Base-by-base conservation (phyloP, 2,113 vertebrate genomes). In the Tyrannus savana region DNA sequence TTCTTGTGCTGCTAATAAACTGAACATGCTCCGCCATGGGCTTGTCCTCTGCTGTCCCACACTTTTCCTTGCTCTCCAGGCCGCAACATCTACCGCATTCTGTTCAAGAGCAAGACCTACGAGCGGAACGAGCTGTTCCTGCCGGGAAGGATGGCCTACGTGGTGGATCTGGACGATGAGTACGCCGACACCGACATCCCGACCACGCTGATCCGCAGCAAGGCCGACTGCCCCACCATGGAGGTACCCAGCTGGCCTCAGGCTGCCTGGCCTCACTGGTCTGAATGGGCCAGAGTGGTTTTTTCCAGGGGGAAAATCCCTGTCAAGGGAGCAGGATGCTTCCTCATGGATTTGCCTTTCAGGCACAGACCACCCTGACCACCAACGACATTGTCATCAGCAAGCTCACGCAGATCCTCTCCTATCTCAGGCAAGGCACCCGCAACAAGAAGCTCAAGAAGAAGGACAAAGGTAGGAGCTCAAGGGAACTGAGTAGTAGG, bases 341-440 rank as follows among this genome's bases (percentile, higher is more conserved):
- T 55, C 95, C 62, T 46, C 3, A 4, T 53, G 52, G n/a, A 19
- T 96, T 97, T 97, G 87, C 71, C 64, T 95, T 96, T 15, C 95
- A 99, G 99, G 99, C 99, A 28, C 99, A 99, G 97, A 99, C 99
- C 25, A 99, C 99, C 1, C 98, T 99, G 88, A 99, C 99, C 90
- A 99, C 99, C 86, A 99, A 99, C 5, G 99, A 99, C 97, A 99
- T 99, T 1, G 99, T 99, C 84, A 99, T 99, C 97, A 99, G 99
- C 79, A 99, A 99, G 79, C 97, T 99, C 89, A 99, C 99, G 0
- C 99, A 99, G 98, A 99, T 99, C 97, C 98, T 99, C 85, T 99
- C 99, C 37, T 99, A 99, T 91, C 98, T 99, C 94, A 97, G 99
- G 33, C 99, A 99, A 92, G 99, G 99, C 19, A 99, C 99, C 6